Evolutionary conservation across 2,113 vertebrate genomes (phyloP).

Genomic region (Egretta garzetta): DNA sequence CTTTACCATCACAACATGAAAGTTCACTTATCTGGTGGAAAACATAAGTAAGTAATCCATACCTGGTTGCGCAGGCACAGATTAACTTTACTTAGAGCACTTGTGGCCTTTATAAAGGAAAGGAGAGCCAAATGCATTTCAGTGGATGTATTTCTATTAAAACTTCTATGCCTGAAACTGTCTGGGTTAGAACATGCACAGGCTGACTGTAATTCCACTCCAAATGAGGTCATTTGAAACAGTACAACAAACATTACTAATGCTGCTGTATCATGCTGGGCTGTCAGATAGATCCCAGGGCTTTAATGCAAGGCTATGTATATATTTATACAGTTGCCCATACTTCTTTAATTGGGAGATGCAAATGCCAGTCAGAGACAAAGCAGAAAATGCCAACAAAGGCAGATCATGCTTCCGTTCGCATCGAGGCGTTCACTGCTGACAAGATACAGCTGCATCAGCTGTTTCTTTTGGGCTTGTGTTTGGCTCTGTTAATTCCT

Average conservation of each 20-base stretch:
- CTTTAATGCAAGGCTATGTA: neutral
- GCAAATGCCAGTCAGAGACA: conserved; percentile 13
- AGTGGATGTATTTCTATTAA: neutral
- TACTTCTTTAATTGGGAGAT: conserved; percentile 31
- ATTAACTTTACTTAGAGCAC: neutral
- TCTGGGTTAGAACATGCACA: neutral
- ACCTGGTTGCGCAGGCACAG: neutral
- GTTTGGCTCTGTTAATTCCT: conserved; percentile 34
- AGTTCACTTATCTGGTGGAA: neutral
- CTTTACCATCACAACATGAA: neutral
- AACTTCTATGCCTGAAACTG: conserved; percentile 29
- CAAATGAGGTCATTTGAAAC: neutral
- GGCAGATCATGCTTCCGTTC: neutral
- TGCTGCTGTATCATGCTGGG: conserved; percentile 48
- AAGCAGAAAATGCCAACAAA: conserved; percentile 54
- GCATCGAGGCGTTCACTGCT: neutral
- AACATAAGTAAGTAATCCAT: neutral
- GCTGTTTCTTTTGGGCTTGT: conserved; percentile 3
- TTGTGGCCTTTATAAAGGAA: neutral
- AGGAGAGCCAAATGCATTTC: neutral
- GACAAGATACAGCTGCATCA: conserved; percentile 21
- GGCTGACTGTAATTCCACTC: neutral
- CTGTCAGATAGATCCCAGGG: conserved; percentile 32
- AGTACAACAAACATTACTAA: neutral
- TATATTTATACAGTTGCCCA: neutral